These are phyloP conservation scores for Harpalus rubripes DNA, from an alignment of 2,888 invertebrate species.

Conservation along the genomic window DNA sequence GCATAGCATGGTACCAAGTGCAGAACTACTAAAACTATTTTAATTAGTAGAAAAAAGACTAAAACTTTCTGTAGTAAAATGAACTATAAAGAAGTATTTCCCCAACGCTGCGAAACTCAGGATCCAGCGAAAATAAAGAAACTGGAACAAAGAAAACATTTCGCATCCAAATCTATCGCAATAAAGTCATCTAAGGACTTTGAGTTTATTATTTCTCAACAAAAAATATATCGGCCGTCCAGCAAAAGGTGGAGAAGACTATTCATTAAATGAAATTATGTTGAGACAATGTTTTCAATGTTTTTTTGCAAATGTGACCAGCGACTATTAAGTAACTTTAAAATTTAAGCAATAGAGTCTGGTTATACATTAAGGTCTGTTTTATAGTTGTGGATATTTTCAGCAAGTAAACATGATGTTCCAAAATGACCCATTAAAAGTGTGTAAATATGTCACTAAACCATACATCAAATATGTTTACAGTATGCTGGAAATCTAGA, in stretches of 20 bases:
- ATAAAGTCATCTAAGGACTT: constrained; percentile 53
- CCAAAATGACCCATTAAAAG: neutral
- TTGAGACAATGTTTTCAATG: too few species aligned
- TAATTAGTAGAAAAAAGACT: constrained; percentile 62
- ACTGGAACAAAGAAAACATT: constrained; percentile 58
- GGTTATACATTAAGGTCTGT: neutral
- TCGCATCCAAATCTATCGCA: constrained; percentile 53
- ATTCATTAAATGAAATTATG: neutral
- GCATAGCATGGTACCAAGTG: constrained; percentile 57
- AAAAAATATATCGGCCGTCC: constrained; percentile 40
- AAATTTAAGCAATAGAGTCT: too few species aligned
- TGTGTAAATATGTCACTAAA: neutral
- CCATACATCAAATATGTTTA: neutral
- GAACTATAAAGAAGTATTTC: constrained; percentile 65
- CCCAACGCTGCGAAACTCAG: constrained; percentile 43
- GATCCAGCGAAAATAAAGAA: constrained; percentile 12
- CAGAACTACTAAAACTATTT: constrained; percentile 65
- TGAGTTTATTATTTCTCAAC: constrained; percentile 51
- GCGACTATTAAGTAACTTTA: too few species aligned
- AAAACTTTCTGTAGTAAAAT: constrained; percentile 63
- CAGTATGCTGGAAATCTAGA: too few species aligned
- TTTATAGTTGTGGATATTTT: neutral
- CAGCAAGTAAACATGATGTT: neutral
- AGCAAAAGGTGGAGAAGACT: neutral
- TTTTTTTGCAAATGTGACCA: too few species aligned